Base-by-base conservation (phyloP, 1,140 invertebrate genomes). In the Periplaneta americana region DNA sequence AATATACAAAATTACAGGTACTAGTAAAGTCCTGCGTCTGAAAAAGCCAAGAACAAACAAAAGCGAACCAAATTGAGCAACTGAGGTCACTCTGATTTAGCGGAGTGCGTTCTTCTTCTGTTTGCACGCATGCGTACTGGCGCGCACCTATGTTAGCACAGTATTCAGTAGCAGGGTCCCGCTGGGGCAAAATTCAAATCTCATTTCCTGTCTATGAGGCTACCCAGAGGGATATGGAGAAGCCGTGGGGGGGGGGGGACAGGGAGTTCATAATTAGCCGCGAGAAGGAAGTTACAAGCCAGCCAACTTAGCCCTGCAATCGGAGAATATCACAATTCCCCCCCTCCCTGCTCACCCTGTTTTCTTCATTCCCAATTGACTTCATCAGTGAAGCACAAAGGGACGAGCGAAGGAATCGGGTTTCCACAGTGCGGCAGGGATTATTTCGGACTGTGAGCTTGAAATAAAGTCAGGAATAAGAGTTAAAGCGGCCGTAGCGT, bases 351-450 rank as follows among this genome's bases (percentile, higher is more conserved):
- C n/a, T 77, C 75, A 22, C 75, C 33, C 75, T 34, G 32, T 33
- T 77, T 77, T 77, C 75, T 80, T 48, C 79, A 66, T 74, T 80
- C 79, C 79, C 79, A 80, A 80, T 80, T 80, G 79, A 80, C 79
- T 80, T 80, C 48, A 80, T 80, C 79, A 80, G 79, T 77, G 75
- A 10, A n/a, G 33, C n/a, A 77, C 22, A n/a, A 66, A 66, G 48
- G 48, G 48, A 66, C 22, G 48, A 66, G 22, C 48, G 28, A n/a
- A 22, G 48, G 0, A 9, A 66, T 66, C 48, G 28, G 4, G 22
- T 66, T n/a, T n/a, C n/a, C 22, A 2, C n/a, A n/a, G 22, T n/a
- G n/a, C n/a, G n/a, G n/a, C n/a, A n/a, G n/a, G n/a, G n/a, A n/a
- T n/a, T n/a, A n/a, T n/a, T n/a, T n/a, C n/a, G n/a, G n/a, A n/a